Evolutionary conservation across 2,113 vertebrate species (phyloP).

Genomic region (Stomatorhinus ivindoensis): DNA sequence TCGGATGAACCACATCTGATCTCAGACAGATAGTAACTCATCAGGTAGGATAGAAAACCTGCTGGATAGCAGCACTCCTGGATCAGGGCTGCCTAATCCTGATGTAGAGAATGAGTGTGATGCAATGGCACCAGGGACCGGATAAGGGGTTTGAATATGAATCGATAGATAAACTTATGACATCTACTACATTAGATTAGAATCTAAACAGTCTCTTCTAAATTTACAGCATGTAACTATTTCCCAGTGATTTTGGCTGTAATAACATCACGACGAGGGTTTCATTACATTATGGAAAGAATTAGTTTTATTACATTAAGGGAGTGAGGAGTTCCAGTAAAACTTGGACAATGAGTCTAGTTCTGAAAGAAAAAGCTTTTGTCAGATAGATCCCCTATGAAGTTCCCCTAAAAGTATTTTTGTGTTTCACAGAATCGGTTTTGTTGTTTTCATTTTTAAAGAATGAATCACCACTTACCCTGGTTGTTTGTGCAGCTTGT

Average conservation of each 20-base stretch:
- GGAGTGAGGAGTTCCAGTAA: not conserved
- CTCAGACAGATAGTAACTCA: too few species aligned
- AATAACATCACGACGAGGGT: not conserved
- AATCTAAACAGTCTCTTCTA: not conserved
- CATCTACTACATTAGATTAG: not conserved
- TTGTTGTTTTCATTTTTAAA: not conserved
- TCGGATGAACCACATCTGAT: not conserved
- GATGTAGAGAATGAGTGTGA: not conserved
- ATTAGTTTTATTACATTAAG: not conserved
- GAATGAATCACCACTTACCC: not conserved
- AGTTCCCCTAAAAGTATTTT: not conserved
- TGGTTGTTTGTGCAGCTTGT: not conserved
- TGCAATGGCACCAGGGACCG: not conserved
- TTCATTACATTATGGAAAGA: conserved; percentile 5
- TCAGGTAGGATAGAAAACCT: too few species aligned
- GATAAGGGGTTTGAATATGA: not conserved
- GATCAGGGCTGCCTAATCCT: not conserved
- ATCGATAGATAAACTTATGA: not conserved
- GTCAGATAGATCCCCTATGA: not conserved
- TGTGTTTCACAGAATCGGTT: not conserved
- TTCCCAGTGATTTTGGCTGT: not conserved
- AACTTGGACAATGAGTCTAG: not conserved
- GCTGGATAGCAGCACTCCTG: too few species aligned
- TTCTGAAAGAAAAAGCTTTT: not conserved
- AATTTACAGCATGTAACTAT: not conserved